phyloP scores from a whole-genome alignment of 2,113 vertebrate genomes.

The Stigmatopora nigra region DNA sequence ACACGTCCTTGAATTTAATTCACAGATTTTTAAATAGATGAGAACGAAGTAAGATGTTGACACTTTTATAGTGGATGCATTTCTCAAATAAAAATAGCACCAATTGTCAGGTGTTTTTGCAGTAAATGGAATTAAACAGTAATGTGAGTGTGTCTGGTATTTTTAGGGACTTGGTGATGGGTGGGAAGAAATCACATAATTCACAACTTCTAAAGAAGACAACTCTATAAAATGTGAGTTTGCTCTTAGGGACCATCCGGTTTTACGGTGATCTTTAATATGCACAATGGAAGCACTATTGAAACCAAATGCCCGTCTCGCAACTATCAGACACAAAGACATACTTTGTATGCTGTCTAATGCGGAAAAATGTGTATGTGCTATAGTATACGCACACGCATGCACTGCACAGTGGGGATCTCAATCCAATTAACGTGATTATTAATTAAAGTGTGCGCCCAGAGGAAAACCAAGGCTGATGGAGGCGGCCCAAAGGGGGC shows the following conservation, averaged over 20 bases:
- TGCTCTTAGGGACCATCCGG: slow-evolving; percentile 55
- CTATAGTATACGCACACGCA: slow-evolving; percentile 22
- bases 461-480: slow-evolving; percentile 49
- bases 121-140: slow-evolving; percentile 46
- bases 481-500: slow-evolving; percentile 51
- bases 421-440: slow-evolving; percentile 68
- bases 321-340: slow-evolving; percentile 13
- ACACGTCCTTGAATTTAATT: no score
- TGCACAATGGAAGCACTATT: slow-evolving; percentile 36
- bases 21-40: no score
- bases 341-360: slow-evolving; percentile 8
- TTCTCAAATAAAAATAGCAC: not conserved
- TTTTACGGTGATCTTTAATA: slow-evolving; percentile 57
- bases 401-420: slow-evolving; percentile 46
- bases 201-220: slow-evolving; percentile 54
- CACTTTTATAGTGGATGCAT: not conserved
- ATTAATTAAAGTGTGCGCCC: slow-evolving; percentile 67
- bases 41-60: no score
- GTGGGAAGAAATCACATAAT: slow-evolving; percentile 48
- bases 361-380: slow-evolving; percentile 31
- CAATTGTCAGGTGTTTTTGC: slow-evolving; percentile 29
- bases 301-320: slow-evolving; percentile 29
- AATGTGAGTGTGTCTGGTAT: slow-evolving; percentile 47
- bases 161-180: slow-evolving; percentile 39
- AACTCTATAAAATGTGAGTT: slow-evolving; percentile 57